These are phyloP conservation scores for Phasianus colchicus DNA, from an alignment of 2,113 vertebrate genomes.

Conservation along the genomic window DNA sequence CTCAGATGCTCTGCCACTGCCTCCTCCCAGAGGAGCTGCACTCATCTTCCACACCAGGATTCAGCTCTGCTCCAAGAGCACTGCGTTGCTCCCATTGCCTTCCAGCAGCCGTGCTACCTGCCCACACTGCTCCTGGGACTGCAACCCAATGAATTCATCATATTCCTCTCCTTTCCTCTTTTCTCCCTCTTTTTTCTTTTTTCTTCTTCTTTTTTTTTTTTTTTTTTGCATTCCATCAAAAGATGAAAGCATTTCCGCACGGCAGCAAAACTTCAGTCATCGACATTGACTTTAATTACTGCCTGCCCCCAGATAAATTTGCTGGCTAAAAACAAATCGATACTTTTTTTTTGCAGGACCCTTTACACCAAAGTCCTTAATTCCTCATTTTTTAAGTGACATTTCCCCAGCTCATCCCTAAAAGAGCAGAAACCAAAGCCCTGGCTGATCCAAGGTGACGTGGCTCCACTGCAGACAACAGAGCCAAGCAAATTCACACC, in stretches of 20 bases:
- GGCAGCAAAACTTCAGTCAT: background rate
- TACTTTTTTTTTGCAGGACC: background rate
- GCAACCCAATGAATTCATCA: background rate
- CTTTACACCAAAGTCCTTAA: background rate
- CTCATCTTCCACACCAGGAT: background rate
- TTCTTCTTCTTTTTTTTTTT: background rate
- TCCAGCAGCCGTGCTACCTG: background rate
- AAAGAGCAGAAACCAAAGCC: background rate
- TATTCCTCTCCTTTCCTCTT: background rate
- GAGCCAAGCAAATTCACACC: background rate
- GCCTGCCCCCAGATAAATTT: background rate
- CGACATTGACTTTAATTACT: slow-evolving; percentile 20
- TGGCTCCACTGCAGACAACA: background rate
- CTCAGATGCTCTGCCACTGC: background rate
- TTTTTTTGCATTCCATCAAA: background rate
- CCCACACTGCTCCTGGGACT: background rate
- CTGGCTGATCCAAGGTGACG: background rate
- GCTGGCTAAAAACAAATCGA: background rate
- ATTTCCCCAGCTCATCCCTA: background rate
- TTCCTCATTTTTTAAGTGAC: background rate
- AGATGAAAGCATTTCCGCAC: background rate
- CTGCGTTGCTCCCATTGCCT: background rate
- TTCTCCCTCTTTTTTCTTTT: too few relatives aligned
- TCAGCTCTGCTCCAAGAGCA: background rate
- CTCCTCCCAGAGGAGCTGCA: background rate